phyloP scores from a whole-genome alignment of 2,113 vertebrate genomes.

The Lethenteron camtschaticum region DNA sequence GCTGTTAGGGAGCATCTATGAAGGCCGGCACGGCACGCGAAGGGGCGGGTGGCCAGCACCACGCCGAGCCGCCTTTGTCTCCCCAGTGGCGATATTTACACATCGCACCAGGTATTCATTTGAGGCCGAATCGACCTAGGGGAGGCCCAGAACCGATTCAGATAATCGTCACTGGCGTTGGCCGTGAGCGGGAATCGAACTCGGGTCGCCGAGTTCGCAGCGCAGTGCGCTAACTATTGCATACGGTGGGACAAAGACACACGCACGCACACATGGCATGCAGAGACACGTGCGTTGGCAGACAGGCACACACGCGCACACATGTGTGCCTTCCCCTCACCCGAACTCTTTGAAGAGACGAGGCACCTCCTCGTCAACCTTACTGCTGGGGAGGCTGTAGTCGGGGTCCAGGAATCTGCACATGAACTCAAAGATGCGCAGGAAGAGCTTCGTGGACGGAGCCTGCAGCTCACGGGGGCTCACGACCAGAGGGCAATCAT shows the following conservation, averaged over 20 bases:
- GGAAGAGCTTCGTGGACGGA: constrained; percentile 73
- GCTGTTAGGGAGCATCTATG: too few species aligned
- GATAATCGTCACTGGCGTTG: background rate
- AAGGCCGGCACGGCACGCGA: too few species aligned
- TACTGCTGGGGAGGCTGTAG: constrained; percentile 52
- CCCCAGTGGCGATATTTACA: too few species aligned
- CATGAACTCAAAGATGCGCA: constrained; percentile 76
- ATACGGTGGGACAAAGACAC: background rate
- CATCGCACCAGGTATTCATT: too few species aligned
- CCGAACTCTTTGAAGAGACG: constrained; percentile 54
- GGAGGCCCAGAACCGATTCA: too few species aligned
- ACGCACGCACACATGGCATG: background rate
- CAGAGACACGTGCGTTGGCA: background rate
- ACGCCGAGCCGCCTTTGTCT: too few species aligned
- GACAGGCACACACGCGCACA: too few species aligned
- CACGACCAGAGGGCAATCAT: constrained; percentile 37
- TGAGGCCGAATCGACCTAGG: too few species aligned
- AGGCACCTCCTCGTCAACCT: constrained; percentile 83
- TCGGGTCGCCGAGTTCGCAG: background rate
- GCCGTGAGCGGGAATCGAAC: background rate
- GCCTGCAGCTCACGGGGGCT: constrained; percentile 62
- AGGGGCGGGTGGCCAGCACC: too few species aligned
- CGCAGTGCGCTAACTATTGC: background rate
- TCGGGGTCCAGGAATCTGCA: constrained; percentile 51
- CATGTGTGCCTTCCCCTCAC: constrained; percentile 19